These are phyloP conservation scores for Tinamus guttatus DNA, from an alignment of 2,113 vertebrate species.

Conservation along the genomic window DNA sequence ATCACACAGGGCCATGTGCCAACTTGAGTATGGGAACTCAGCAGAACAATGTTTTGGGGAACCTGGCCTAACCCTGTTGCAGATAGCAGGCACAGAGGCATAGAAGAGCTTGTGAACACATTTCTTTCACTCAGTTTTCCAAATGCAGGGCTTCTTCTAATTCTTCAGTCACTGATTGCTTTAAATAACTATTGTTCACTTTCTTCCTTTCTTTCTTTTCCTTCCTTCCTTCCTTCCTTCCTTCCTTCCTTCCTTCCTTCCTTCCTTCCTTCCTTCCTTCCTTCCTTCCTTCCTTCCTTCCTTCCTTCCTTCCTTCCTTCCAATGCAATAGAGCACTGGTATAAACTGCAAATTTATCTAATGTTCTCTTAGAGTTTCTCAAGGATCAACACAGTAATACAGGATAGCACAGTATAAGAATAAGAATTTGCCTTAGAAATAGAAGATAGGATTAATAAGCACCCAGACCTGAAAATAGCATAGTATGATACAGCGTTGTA, in stretches of 20 bases:
- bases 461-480: neutral
- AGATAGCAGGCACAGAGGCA: neutral
- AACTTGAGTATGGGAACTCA: neutral
- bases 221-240: too few relatives aligned
- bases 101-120: neutral
- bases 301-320: too few relatives aligned
- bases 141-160: neutral
- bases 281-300: too few relatives aligned
- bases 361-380: neutral
- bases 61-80: neutral
- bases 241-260: too few relatives aligned
- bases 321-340: neutral
- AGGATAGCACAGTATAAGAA: neutral
- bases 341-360: neutral
- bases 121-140: neutral
- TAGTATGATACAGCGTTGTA: neutral
- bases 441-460: neutral
- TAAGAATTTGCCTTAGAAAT: neutral
- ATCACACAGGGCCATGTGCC: accelerated
- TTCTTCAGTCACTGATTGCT: neutral
- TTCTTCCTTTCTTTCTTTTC: neutral
- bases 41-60: neutral
- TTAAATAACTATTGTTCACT: neutral
- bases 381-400: neutral
- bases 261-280: too few relatives aligned